phyloP scores from a whole-genome alignment of 2,888 invertebrate genomes.

The Sphecodes monilicornis region DNA sequence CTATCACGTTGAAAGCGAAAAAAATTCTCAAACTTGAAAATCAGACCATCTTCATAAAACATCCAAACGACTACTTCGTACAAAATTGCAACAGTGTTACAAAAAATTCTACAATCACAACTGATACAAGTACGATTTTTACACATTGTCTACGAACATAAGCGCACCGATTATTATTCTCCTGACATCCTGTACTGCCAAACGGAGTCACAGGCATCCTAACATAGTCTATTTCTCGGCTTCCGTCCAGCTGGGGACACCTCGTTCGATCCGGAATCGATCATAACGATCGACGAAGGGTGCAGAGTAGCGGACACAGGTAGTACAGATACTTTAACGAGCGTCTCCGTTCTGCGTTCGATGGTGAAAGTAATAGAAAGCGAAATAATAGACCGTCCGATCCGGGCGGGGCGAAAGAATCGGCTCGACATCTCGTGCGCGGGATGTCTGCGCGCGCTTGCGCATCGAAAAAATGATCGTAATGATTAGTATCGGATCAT shows the following conservation, averaged over 20 bases:
- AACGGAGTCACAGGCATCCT: neutral
- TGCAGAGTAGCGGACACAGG: constrained; percentile 24
- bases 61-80: too few relatives aligned
- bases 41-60: too few relatives aligned
- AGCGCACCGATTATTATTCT: neutral
- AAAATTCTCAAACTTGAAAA: too few relatives aligned
- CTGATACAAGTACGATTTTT: too few relatives aligned
- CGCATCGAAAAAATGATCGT: constrained; percentile 29
- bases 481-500: constrained; percentile 69
- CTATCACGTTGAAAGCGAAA: too few relatives aligned
- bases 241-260: neutral
- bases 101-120: too few relatives aligned
- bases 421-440: constrained; percentile 25
- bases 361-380: constrained; percentile 68
- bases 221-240: neutral
- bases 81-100: too few relatives aligned
- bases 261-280: neutral
- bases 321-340: constrained; percentile 46
- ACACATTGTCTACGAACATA: neutral
- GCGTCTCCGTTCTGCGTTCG: constrained; percentile 29
- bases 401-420: constrained; percentile 19
- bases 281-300: constrained; percentile 4
- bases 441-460: constrained; percentile 8
- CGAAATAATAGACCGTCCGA: constrained; percentile 52
- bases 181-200: neutral